These are phyloP conservation scores for Fragum fragum DNA, from an alignment of 2,888 invertebrate genomes.

Conservation along the genomic window DNA sequence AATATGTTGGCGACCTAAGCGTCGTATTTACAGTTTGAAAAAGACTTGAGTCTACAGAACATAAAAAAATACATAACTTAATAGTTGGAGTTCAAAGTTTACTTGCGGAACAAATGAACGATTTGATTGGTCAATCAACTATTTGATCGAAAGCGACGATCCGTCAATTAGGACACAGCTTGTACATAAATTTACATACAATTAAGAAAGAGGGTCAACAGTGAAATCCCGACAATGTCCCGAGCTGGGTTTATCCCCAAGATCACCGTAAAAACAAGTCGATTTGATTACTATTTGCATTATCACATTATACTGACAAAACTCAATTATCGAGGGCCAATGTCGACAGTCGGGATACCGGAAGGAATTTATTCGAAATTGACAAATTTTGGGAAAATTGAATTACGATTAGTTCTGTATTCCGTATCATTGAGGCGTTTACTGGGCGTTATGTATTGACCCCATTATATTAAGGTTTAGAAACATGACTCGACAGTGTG, in stretches of 20 bases:
- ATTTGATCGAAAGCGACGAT: too few relatives aligned
- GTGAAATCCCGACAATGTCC: neutral
- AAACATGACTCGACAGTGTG: too few relatives aligned
- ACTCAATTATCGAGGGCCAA: conserved; percentile 54
- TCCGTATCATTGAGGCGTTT: neutral
- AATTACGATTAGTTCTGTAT: conserved; percentile 34
- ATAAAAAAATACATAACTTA: too few relatives aligned
- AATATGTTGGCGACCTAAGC: too few relatives aligned
- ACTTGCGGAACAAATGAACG: too few relatives aligned
- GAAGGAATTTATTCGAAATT: conserved; percentile 34
- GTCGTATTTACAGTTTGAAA: too few relatives aligned
- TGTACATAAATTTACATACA: too few relatives aligned
- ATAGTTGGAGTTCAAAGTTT: too few relatives aligned
- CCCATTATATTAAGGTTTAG: neutral
- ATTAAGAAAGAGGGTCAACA: too few relatives aligned
- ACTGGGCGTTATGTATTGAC: neutral
- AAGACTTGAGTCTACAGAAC: too few relatives aligned
- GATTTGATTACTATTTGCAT: conserved; percentile 68
- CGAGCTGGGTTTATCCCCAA: neutral
- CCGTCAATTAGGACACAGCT: too few relatives aligned
- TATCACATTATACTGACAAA: conserved; percentile 58
- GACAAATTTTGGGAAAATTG: conserved; percentile 33
- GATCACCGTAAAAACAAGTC: conserved; percentile 57
- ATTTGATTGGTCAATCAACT: too few relatives aligned
- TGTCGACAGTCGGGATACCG: conserved; percentile 47